A percentile compares a stretch with the other conserved stretches of the same genome.
Conservation (phyloP, 2,888 invertebrate species). For the Fragum fragum region DNA sequence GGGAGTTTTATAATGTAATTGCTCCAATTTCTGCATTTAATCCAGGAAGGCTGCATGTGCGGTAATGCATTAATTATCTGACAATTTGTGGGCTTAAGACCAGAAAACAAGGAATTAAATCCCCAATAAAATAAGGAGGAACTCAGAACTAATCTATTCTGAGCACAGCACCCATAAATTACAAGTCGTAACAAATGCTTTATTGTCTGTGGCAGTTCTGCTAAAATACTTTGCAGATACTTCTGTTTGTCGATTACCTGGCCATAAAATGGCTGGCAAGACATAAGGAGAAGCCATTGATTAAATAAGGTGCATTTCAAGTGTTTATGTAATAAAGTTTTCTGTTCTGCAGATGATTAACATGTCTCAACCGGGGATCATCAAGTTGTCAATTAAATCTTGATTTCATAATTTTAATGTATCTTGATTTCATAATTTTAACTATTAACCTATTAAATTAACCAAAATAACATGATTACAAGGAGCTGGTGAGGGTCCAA, state of each 20-base stretch:
- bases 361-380: too few species aligned
- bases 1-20: not conserved
- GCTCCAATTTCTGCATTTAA: not conserved
- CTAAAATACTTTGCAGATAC: not conserved
- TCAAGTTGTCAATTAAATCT: too few species aligned
- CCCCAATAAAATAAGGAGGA: slow-evolving; percentile 3
- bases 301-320: too few species aligned
- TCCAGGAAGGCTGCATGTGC: not conserved
- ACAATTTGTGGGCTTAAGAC: not conserved
- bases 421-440: too few species aligned
- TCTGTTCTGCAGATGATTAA: too few species aligned
- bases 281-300: too few species aligned
- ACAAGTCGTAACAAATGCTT: slow-evolving; percentile 1
- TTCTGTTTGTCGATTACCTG: not conserved
- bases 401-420: too few species aligned
- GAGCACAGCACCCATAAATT: not conserved
- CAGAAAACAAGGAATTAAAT: slow-evolving; percentile 3
- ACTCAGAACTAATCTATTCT: not conserved
- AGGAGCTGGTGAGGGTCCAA: too few species aligned
- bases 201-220: not conserved
- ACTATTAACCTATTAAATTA: too few species aligned
- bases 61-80: slow-evolving; percentile 6
- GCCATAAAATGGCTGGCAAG: not conserved
- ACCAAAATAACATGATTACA: too few species aligned
- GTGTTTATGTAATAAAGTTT: too few species aligned